Percentiles rank a stretch among this genome's conserved stretches.
Conservation (phyloP, 1,140 invertebrate species). For the Macrosteles quadrilineatus region DNA sequence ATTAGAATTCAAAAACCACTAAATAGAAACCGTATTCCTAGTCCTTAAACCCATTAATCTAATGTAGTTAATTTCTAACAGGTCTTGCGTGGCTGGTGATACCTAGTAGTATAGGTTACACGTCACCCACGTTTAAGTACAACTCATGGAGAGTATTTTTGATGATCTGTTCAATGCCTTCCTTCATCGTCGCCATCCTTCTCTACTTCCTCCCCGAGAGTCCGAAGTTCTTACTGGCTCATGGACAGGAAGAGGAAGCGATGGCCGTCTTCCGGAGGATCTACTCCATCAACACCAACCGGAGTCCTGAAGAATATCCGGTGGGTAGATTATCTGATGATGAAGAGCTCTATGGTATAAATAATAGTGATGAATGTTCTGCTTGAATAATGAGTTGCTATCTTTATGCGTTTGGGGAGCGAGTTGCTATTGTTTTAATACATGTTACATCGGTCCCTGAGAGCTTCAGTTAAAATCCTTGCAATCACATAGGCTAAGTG, state of each 20-base stretch:
- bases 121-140: constrained; percentile 62
- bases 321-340: constrained; percentile 33
- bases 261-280: constrained; percentile 77
- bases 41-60: too few species aligned
- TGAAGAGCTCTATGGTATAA: background rate
- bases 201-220: constrained; percentile 88
- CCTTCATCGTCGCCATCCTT: constrained; percentile 78
- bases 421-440: too few species aligned
- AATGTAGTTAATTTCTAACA: too few species aligned
- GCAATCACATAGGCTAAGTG: too few species aligned
- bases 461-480: too few species aligned
- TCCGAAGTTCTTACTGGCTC: constrained; percentile 82
- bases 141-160: constrained; percentile 93
- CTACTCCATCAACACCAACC: constrained; percentile 77
- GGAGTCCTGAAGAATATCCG: constrained; percentile 69
- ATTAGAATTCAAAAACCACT: too few species aligned
- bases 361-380: too few species aligned
- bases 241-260: constrained; percentile 74
- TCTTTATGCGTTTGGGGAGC: too few species aligned
- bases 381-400: too few species aligned
- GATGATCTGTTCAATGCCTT: constrained; percentile 81
- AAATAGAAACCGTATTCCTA: too few species aligned
- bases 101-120: constrained; percentile 54
- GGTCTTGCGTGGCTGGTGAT: constrained; percentile 87
- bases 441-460: too few species aligned